phyloP scores from a whole-genome alignment of 2,888 invertebrate genomes.

The Emmelina monodactyla region DNA sequence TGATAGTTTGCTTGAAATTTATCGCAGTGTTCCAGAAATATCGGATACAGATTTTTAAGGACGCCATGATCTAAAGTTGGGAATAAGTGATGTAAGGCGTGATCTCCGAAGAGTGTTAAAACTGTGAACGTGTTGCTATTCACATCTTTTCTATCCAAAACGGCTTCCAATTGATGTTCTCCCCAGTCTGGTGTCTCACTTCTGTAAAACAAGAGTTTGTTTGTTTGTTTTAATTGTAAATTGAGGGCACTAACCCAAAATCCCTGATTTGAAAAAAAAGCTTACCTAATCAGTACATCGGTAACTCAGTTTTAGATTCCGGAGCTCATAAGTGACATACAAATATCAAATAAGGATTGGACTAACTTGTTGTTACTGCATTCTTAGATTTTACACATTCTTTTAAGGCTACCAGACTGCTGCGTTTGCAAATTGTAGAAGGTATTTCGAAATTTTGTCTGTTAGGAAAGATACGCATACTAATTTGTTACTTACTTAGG shows the following conservation, averaged over 20 bases:
- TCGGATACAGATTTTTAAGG: constrained; percentile 69
- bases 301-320: too few species aligned
- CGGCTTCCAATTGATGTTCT: constrained; percentile 74
- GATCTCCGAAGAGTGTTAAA: constrained; percentile 77
- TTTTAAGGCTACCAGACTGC: too few species aligned
- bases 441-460: too few species aligned
- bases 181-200: constrained; percentile 73
- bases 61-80: constrained; percentile 79
- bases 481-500: constrained; percentile 29
- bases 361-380: background rate
- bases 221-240: background rate
- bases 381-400: background rate
- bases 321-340: too few species aligned
- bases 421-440: too few species aligned
- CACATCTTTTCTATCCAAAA: constrained; percentile 73
- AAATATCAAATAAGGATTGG: too few species aligned
- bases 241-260: background rate
- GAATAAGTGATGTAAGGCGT: constrained; percentile 78
- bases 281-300: too few species aligned
- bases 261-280: too few species aligned
- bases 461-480: too few species aligned
- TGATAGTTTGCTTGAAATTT: constrained; percentile 60
- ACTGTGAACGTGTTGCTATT: constrained; percentile 70
- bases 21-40: constrained; percentile 32
- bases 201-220: constrained; percentile 20